Base-by-base conservation (phyloP, 2,888 invertebrate genomes). In the Acanthosepion esculentum region DNA sequence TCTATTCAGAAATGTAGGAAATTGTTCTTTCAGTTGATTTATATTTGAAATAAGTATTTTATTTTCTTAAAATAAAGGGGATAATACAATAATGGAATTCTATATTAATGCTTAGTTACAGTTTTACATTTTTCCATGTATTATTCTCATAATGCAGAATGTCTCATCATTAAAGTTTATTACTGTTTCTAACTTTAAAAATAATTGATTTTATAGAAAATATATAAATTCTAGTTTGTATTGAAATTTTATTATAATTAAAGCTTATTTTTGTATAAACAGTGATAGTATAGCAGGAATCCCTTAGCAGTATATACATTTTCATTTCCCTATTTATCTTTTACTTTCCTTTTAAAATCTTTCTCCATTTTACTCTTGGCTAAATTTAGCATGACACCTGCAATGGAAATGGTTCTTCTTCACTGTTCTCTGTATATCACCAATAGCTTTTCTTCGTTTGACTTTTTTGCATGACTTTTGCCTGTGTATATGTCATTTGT, bases 281-380 rank as follows among this genome's bases (percentile, higher is more conserved):
- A n/a, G 78, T 78, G n/a, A 78, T 33, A 78, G 78, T 78, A n/a
- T 78, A n/a, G 78, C 15, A 33, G 78, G n/a, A 78, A 78, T 5
- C n/a, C 78, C 12, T 78, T 78, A 78, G 78, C n/a, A 12, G 78
- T 78, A 78, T n/a, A 78, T 78, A 33, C 12, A 78, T 78, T 78
- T 78, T n/a, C n/a, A 78, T 78, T 78, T 78, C 78, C 33, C 78
- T 59, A 59, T 59, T 59, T 55, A 55, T 55, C 55, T 78, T 78
- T 33, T 78, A 78, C 78, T n/a, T 78, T 78, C n/a, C n/a, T 78
- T 15, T 78, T n/a, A 12, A 78, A n/a, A n/a, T 78, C 18, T 78
- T 78, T 78, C 78, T 78, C 78, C n/a, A 78, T n/a, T 78, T 78
- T 78, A n/a, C 78, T 78, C 78, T 78, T 78, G 78, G 78, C n/a